Conservation (phyloP, 2,113 vertebrate species). For the Bufo bufo region DNA sequence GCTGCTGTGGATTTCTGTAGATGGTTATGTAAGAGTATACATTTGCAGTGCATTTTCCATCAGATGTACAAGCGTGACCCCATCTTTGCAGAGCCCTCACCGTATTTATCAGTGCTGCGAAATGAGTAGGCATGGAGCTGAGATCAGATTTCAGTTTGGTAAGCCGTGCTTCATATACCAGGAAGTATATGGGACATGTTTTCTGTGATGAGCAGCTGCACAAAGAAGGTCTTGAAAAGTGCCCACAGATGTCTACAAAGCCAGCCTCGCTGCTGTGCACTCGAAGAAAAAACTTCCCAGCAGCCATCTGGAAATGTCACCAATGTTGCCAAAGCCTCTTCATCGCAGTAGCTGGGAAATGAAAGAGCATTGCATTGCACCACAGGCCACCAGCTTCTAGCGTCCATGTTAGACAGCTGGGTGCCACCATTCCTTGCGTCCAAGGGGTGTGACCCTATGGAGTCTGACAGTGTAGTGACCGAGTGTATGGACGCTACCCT, state of each 20-base stretch:
- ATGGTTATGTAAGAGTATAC: background rate
- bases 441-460: too few relatives aligned
- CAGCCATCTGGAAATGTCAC: background rate
- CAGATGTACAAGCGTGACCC: background rate
- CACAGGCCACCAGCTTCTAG: background rate
- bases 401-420: too few relatives aligned
- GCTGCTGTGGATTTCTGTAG: background rate
- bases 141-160: background rate
- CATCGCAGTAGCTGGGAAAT: background rate
- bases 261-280: background rate
- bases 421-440: too few relatives aligned
- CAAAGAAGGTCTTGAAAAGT: conserved; percentile 29
- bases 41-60: background rate
- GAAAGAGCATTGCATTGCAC: background rate
- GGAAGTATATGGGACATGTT: conserved; percentile 9
- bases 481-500: too few relatives aligned
- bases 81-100: background rate
- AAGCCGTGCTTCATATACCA: background rate
- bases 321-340: background rate
- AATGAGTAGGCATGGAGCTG: background rate
- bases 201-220: background rate
- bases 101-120: background rate
- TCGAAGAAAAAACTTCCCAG: background rate
- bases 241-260: conserved; percentile 31
- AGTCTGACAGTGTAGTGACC: too few relatives aligned